Base-by-base conservation (phyloP, 2,888 invertebrate species). In the Petrophora chlorosata region DNA sequence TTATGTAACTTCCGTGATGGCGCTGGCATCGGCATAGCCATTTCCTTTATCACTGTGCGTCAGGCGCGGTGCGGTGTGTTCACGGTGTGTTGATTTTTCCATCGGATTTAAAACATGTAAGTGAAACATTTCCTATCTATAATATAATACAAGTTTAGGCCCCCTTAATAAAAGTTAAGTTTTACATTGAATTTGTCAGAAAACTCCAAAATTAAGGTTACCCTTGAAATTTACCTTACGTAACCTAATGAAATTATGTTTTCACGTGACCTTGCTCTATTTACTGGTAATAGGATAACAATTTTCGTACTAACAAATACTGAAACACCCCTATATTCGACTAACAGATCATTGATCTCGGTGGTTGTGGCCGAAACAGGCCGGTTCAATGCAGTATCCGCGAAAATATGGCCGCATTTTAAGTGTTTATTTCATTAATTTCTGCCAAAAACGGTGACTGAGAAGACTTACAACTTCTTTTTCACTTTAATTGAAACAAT, bases 201-300 rank as follows among this genome's bases (percentile, higher is more conserved):
- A 13, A 16, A 38, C n/a, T 10, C 12, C 1, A 13, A 32, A 26
- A 14, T 9, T 14, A 4, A 9, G 14, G 8, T 33, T 12, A 51
- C 43, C 47, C 53, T 50, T 43, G 47, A 54, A 56, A 55, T 72
- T 75, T 74, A 57, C 76, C 88, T 89, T 90, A 90, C 88, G 89
- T 90, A 89, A 89, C 80, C 33, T 80, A 83, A 81, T 79, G 76
- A 70, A 82, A 81, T 85, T 81, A 82, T 77, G 78, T 76, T 82
- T 79, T 81, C 87, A 86, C 85, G 86, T 88, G 89, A 88, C 89
- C 88, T 88, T 90, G 87, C 63, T 65, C 83, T 63, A 81, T 75
- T 59, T 73, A 51, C 5, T 38, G 26, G 19, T 41, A 47, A 12
- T 39, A 14, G 4, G 7, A 16, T 26, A 9, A 16, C 22, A 2